Base-by-base conservation (phyloP, 1,140 invertebrate species). In the Tetragnatha versicolor region DNA sequence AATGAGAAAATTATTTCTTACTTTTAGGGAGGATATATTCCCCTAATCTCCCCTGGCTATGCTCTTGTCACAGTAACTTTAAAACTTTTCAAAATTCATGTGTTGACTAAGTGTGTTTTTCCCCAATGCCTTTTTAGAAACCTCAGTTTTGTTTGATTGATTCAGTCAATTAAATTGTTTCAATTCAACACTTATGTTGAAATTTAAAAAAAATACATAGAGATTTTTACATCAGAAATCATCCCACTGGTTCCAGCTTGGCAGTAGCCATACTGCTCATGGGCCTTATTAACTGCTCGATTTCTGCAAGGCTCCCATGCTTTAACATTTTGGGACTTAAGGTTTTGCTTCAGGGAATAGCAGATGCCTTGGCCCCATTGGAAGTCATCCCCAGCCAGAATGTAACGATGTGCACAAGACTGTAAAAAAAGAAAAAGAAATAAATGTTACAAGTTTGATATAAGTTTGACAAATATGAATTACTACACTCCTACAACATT, bases 381-480 rank as follows among this genome's bases (percentile, higher is more conserved):
- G 35, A 90, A 92, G 79, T 93, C 91, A 4, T 63, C 27, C 0
- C 90, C 89, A 79, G 93, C 92, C 82, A 93, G 90, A 80, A 90
- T 87, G 82, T 90, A 93, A 82, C 96, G 91, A 88, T 98, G 95
- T 47, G 95, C 96, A 87, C 96, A 98, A 14, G 96, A 93, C 88
- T 97, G 82, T 42, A 86, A 82, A 9, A 66, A 14, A 25, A 45
- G 14, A 33, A n/a, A 33, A 3, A 60, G 17, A 45, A 45, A 45
- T 9, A 9, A 45, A 45, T 45, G 39, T 45, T 45, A 9, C 39
- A n/a, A n/a, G n/a, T n/a, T n/a, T n/a, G n/a, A n/a, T n/a, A n/a
- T n/a, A n/a, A n/a, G n/a, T n/a, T n/a, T n/a, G n/a, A n/a, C n/a
- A n/a, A n/a, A n/a, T n/a, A n/a, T n/a, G n/a, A n/a, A n/a, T n/a